These are phyloP conservation scores for Embiotoca jacksoni DNA, from an alignment of 2,113 vertebrate genomes.

Conservation along the genomic window DNA sequence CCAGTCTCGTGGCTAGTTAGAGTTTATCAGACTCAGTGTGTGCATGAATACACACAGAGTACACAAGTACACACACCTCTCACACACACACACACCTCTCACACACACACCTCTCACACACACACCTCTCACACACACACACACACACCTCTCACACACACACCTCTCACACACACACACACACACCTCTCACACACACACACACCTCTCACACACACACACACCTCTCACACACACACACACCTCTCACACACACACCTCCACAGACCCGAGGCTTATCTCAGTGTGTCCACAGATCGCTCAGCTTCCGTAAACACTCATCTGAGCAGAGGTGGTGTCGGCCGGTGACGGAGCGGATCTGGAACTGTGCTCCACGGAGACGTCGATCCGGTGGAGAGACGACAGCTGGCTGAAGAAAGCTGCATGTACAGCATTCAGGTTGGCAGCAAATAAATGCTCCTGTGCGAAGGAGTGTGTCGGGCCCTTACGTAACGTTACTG, in stretches of 20 bases:
- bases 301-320: slow-evolving; percentile 48
- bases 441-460: not conserved
- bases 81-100: not conserved
- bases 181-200: no score
- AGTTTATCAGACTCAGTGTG: slow-evolving; percentile 48
- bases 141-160: no score
- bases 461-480: no score
- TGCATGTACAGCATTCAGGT: not conserved
- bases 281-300: slow-evolving; percentile 42
- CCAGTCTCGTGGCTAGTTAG: slow-evolving; percentile 49
- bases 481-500: no score
- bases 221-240: no score
- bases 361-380: not conserved
- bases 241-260: no score
- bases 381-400: not conserved
- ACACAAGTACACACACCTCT: slow-evolving; percentile 6
- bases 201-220: no score
- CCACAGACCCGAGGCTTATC: slow-evolving; percentile 31
- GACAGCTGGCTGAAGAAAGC: not conserved
- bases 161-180: no score
- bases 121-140: no score
- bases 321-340: slow-evolving; percentile 28
- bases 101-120: no score
- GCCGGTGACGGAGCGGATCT: slow-evolving; percentile 12
- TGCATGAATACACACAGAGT: slow-evolving; percentile 29